These are phyloP conservation scores for Mesocricetus auratus DNA, from an alignment of 2,113 vertebrate genomes.

Conservation along the genomic window DNA sequence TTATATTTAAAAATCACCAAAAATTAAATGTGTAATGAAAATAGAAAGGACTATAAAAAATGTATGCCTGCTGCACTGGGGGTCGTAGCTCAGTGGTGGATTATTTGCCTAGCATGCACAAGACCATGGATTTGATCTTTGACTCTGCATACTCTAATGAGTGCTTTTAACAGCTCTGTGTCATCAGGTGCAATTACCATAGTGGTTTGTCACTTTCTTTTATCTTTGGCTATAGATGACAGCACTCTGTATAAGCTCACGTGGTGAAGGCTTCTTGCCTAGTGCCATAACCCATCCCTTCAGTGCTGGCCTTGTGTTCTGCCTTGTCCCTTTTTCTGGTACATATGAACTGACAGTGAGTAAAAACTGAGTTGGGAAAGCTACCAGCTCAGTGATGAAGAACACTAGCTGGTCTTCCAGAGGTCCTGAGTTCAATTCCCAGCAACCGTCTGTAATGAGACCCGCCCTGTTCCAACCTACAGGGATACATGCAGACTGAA, in stretches of 20 bases:
- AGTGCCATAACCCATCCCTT: background rate
- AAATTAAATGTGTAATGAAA: background rate
- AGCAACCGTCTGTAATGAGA: too few relatives aligned
- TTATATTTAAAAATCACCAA: background rate
- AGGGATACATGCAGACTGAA: too few relatives aligned
- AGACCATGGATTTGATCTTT: background rate
- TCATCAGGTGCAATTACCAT: background rate
- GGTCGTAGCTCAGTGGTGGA: too few relatives aligned
- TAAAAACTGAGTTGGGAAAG: background rate
- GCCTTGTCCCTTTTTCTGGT: background rate
- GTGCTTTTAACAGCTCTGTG: background rate
- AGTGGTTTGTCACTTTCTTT: conserved; percentile 13
- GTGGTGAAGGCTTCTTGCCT: background rate
- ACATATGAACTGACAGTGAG: background rate
- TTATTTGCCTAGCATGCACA: background rate
- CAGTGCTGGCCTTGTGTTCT: background rate
- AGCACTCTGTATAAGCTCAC: background rate
- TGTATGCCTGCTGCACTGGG: background rate
- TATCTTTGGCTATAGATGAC: background rate
- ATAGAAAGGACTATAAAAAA: background rate
- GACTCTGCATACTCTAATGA: background rate
- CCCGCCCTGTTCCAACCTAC: too few relatives aligned
- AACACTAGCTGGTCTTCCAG: too few relatives aligned
- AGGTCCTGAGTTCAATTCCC: too few relatives aligned
- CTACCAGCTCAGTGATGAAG: background rate